phyloP scores from a whole-genome alignment of 2,797 vertebrate species.

The Cynopterus sphinx region DNA sequence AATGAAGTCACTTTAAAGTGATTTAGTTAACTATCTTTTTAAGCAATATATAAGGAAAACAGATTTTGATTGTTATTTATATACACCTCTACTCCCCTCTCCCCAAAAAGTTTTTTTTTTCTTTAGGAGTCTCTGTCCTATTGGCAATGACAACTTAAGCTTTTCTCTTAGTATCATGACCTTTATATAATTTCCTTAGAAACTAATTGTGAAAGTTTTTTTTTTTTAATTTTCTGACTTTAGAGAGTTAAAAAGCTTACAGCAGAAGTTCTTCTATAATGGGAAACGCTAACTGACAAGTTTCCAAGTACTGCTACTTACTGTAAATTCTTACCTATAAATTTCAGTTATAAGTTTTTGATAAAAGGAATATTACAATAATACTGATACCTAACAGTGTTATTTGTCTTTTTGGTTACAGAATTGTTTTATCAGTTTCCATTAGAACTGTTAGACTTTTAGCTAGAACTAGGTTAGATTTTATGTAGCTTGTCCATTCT shows the following conservation, averaged over 20 bases:
- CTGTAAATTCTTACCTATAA: conserved; percentile 69
- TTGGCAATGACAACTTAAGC: conserved; percentile 35
- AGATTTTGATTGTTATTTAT: conserved; percentile 41
- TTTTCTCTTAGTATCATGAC: conserved; percentile 57
- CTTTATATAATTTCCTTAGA: conserved; percentile 72
- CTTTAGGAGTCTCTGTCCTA: conserved; percentile 40
- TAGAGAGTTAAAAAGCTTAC: conserved; percentile 64
- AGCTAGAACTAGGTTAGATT: not conserved
- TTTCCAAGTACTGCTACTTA: conserved; percentile 76
- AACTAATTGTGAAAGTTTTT: conserved; percentile 75
- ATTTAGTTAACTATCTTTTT: conserved; percentile 60
- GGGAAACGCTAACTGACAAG: conserved; percentile 77
- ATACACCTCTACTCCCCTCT: not conserved
- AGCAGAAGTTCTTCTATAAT: conserved; percentile 55
- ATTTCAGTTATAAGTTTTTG: conserved; percentile 72
- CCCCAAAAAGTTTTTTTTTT: not conserved
- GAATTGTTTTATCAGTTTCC: conserved; percentile 68
- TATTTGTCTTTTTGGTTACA: conserved; percentile 55
- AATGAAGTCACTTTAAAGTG: conserved; percentile 70
- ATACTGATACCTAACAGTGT: conserved; percentile 69
- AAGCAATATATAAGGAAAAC: conserved; percentile 37
- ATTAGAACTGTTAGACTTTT: conserved; percentile 56
- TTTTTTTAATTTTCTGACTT: conserved; percentile 39
- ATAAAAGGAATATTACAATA: conserved; percentile 74
- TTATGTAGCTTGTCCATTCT: conserved; percentile 40